Base-by-base conservation (phyloP, 2,113 vertebrate genomes). In the Coryphaenoides rupestris region DNA sequence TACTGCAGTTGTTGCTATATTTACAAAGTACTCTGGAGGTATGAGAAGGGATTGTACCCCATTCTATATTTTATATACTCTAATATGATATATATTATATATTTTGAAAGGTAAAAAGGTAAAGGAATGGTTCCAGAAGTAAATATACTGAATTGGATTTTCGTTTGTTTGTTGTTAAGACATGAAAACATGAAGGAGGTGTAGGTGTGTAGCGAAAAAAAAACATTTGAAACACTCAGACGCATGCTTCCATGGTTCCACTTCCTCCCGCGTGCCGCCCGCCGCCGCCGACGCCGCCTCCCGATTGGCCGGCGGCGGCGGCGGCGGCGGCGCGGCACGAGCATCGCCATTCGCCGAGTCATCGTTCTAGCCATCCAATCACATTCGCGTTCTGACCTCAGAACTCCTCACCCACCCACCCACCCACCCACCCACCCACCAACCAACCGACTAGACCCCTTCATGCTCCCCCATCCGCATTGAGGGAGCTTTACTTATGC, bases 31-130 rank as follows among this genome's bases (percentile, higher is more conserved):
- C 84, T 88, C 84, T 89, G 83, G 84, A 92, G 81, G 73, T 86
- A 86, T 89, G 84, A 88, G 87, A 88, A 82, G 77, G 89, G 86
- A 88, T 87, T 86, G 87, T 84, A 87, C 88, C n/a, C 85, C 65
- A 87, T 89, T 90, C 87, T 91, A 91, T 92, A 91, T 91, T 92
- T 91, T 90, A 89, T 90, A 90, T 88, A 88, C 86, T 88, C 83
- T 84, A 81, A 85, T 86, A 87, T 81, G 84, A 87, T 83, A 89
- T 86, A 90, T 89, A 90, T 87, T 90, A 89, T 91, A 89, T 91
- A 91, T 91, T 91, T 91, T 90, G 85, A 91, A 81, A 86, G 89
- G 87, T 88, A 80, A 89, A 40, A 85, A 78, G 84, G 85, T 88
- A 82, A 85, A 82, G 85, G 87, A 89, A 89, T 82, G 87, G 88